Evolutionary conservation across 1,140 invertebrate species (phyloP).

Genomic region (Cotesia chilonis): DNA sequence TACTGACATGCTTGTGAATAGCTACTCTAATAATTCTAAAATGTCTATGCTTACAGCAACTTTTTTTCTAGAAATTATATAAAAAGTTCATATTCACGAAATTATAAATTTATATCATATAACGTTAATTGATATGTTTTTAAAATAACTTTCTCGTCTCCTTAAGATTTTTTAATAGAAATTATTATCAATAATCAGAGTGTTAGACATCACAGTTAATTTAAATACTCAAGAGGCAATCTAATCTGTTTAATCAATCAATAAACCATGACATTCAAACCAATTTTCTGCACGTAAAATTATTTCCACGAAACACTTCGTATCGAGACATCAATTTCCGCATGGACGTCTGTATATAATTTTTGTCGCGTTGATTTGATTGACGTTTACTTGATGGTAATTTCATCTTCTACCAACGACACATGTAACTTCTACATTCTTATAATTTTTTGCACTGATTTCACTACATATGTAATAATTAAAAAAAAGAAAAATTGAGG

Average conservation of each 20-base stretch:
- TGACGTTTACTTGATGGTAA: constrained; percentile 21
- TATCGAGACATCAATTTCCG: constrained; percentile 15
- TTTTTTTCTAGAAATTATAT: too few relatives aligned
- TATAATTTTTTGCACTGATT: neutral
- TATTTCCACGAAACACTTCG: neutral
- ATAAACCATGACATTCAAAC: neutral
- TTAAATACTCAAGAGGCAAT: neutral
- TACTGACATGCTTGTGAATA: too few relatives aligned
- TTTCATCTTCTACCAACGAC: constrained; percentile 48
- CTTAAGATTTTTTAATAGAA: too few relatives aligned
- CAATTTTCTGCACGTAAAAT: constrained; percentile 14
- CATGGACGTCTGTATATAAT: neutral
- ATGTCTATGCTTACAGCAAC: too few relatives aligned
- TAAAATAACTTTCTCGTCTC: too few relatives aligned
- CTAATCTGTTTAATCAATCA: neutral
- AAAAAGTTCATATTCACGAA: too few relatives aligned
- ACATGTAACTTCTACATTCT: neutral
- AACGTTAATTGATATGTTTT: too few relatives aligned
- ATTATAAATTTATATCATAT: too few relatives aligned
- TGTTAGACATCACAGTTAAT: neutral
- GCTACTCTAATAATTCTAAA: too few relatives aligned
- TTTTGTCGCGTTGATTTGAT: constrained; percentile 19
- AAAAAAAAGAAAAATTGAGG: neutral
- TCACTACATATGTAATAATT: neutral
- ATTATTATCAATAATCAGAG: neutral